phyloP scores from a whole-genome alignment of 2,113 vertebrate genomes.

The Oriolus oriolus region DNA sequence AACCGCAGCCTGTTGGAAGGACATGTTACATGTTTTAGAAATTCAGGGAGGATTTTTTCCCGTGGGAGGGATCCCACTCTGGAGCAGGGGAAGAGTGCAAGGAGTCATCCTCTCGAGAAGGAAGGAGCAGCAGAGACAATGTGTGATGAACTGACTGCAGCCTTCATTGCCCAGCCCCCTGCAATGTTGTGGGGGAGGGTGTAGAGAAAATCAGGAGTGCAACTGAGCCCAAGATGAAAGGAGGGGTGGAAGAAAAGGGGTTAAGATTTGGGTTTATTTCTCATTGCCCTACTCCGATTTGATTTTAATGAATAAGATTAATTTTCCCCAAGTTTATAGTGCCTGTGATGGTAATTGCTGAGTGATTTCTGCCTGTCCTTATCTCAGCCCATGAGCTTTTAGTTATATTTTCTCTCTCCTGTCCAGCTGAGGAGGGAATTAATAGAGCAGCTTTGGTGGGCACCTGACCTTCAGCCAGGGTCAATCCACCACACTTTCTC shows the following conservation, averaged over 20 bases:
- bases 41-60: not conserved
- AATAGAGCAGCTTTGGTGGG: not conserved
- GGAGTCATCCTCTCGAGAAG: not conserved
- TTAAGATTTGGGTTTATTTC: not conserved
- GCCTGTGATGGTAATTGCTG: not conserved
- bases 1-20: not conserved
- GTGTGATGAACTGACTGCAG: not conserved
- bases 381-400: not conserved
- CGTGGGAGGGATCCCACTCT: fast-evolving
- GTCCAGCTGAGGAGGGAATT: not conserved
- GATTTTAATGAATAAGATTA: not conserved
- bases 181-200: not conserved
- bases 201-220: not conserved
- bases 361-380: not conserved
- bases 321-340: not conserved
- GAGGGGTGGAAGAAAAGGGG: fast-evolving
- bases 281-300: not conserved
- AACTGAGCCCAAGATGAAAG: not conserved
- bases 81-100: not conserved
- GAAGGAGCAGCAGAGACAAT: not conserved
- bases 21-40: not conserved
- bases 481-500: not conserved
- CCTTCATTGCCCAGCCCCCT: not conserved
- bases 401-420: not conserved
- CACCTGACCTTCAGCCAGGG: not conserved